A percentile compares a stretch with the other conserved stretches of the same genome.
phyloP scores from a whole-genome alignment of 2,888 invertebrate genomes.

The Drosophila cracens region DNA sequence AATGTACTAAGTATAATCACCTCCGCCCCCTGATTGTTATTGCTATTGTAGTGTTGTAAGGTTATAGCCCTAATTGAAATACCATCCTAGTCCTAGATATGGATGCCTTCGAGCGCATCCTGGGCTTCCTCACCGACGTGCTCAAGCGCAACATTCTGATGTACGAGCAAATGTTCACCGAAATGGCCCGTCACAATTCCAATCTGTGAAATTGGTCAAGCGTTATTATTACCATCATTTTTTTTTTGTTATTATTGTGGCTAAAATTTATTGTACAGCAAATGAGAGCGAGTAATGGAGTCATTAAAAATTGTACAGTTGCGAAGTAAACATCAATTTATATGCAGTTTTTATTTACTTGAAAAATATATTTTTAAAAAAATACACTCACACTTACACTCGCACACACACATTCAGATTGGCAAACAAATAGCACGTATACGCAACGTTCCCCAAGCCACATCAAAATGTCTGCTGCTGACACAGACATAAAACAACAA shows the following conservation, averaged over 20 bases:
- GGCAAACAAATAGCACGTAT: conserved; percentile 39
- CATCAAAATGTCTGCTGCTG: conserved; percentile 50
- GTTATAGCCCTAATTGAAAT: conserved; percentile 23
- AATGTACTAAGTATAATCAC: neutral
- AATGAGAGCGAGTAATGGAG: neutral
- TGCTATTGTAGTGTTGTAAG: conserved; percentile 2
- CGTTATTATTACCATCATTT: conserved; percentile 4
- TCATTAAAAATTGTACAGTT: conserved; percentile 34
- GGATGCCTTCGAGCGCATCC: conserved; percentile 97
- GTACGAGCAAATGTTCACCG: conserved; percentile 88
- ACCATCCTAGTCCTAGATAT: conserved; percentile 93
- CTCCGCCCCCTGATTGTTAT: neutral
- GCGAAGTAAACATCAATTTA: conserved; percentile 32
- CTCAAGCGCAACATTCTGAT: conserved; percentile 98
- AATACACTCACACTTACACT: conserved; percentile 14
- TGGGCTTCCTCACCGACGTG: conserved; percentile 98
- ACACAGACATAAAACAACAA: conserved; percentile 42
- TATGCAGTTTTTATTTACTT: conserved; percentile 28
- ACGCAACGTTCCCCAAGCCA: conserved; percentile 39
- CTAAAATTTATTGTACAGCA: conserved; percentile 41
- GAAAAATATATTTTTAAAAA: neutral
- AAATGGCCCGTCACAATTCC: conserved; percentile 75
- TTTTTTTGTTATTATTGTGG: conserved; percentile 10
- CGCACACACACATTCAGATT: conserved; percentile 4
- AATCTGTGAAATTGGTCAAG: conserved; percentile 51